phyloP scores from a whole-genome alignment of 2,797 vertebrate genomes.

The Anomalospiza imberbis region DNA sequence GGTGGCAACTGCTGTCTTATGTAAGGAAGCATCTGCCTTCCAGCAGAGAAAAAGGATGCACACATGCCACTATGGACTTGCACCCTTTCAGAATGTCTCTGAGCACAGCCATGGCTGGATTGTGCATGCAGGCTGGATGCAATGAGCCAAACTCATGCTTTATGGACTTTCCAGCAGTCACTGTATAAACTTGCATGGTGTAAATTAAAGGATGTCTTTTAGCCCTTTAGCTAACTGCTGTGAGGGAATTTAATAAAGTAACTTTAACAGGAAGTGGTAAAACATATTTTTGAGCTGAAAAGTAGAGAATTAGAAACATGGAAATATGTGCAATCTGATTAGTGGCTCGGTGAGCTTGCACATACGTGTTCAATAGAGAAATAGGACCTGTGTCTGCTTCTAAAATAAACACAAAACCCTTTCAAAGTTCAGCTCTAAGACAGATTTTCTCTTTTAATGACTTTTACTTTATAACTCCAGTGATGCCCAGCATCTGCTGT shows the following conservation, averaged over 20 bases:
- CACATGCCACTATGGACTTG: fast-evolving
- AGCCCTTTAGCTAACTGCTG: conserved; percentile 2
- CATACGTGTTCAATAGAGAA: not conserved
- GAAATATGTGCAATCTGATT: conserved; percentile 7
- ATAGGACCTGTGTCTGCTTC: not conserved
- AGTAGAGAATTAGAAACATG: not conserved
- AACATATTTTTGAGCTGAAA: conserved; percentile 16
- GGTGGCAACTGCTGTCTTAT: not conserved
- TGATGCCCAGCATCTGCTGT: conserved; percentile 6
- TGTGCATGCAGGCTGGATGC: not conserved
- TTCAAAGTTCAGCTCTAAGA: conserved; percentile 1
- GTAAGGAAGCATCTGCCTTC: not conserved
- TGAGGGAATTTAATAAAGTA: conserved; percentile 22
- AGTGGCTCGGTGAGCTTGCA: not conserved
- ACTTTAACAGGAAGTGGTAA: not conserved
- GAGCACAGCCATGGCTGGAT: not conserved
- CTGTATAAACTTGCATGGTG: not conserved
- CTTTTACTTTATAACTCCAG: conserved; percentile 10
- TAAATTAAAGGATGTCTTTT: not conserved
- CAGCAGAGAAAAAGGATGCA: not conserved
- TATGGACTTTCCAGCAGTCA: not conserved
- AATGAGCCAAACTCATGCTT: not conserved
- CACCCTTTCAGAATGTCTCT: not conserved
- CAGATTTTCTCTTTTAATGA: conserved; percentile 7
- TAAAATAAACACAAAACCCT: conserved; percentile 8